Conservation (phyloP, 2,113 vertebrate species). For the Phrynocephalus versicolor region DNA sequence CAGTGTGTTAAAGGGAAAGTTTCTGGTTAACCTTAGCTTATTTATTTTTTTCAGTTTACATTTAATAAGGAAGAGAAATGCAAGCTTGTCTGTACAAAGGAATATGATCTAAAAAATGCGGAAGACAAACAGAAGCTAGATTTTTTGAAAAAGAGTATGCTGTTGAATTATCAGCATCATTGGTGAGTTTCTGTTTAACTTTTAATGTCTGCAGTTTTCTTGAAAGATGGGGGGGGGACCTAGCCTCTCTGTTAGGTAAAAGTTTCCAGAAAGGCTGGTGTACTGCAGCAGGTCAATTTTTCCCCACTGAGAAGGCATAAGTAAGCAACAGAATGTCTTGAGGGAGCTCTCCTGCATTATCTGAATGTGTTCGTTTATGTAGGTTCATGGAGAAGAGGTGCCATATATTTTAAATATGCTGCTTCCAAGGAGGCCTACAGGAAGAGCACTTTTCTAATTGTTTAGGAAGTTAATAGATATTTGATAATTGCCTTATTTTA, state of each 20-base stretch:
- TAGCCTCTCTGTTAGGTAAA: too few species aligned
- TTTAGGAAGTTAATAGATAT: too few species aligned
- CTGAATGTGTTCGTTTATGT: background rate
- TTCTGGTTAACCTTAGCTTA: slow-evolving; percentile 14
- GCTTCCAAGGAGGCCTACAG: too few species aligned
- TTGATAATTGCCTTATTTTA: too few species aligned
- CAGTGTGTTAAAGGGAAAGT: background rate
- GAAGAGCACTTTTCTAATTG: too few species aligned
- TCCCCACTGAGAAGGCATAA: background rate
- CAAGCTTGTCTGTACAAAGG: slow-evolving; percentile 83
- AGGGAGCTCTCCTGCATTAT: background rate
- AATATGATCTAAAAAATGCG: slow-evolving; percentile 76
- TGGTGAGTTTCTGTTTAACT: slow-evolving; percentile 77
- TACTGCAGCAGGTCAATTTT: too few species aligned
- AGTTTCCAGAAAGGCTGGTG: too few species aligned
- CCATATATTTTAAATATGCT: too few species aligned
- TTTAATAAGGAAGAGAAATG: slow-evolving; percentile 85
- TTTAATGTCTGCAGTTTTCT: background rate
- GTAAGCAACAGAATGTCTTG: background rate
- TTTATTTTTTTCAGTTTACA: slow-evolving; percentile 77
- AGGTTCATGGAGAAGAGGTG: too few species aligned
- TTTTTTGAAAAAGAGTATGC: slow-evolving; percentile 93
- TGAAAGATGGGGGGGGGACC: background rate
- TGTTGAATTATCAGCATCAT: slow-evolving; percentile 94
- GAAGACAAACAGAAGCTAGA: slow-evolving; percentile 84